A percentile compares a stretch with the other conserved stretches of the same genome.
These are phyloP conservation scores for Ypsolopha scabrella DNA, from an alignment of 2,888 invertebrate genomes.

Conservation along the genomic window DNA sequence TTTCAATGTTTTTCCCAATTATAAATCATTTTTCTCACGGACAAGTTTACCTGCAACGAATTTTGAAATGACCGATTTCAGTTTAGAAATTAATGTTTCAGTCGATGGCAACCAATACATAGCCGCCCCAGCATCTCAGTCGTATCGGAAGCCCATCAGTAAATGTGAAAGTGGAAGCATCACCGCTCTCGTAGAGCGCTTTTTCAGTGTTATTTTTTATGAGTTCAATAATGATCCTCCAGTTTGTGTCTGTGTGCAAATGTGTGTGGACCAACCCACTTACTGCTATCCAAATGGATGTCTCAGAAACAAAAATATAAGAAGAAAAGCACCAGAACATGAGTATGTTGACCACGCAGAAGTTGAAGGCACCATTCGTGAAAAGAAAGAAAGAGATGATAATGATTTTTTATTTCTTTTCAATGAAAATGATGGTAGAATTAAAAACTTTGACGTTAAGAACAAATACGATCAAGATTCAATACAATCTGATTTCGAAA, in stretches of 20 bases:
- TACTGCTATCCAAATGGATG: constrained; percentile 58
- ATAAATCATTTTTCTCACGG: no score
- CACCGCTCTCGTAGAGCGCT: constrained; percentile 29
- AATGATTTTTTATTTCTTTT: background rate
- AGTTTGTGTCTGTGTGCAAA: constrained; percentile 48
- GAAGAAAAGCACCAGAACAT: no score
- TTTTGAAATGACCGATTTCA: no score
- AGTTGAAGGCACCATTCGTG: constrained; percentile 15
- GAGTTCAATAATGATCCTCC: constrained; percentile 44
- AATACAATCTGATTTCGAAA: background rate
- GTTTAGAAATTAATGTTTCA: no score
- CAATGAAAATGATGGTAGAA: background rate
- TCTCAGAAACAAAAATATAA: constrained; percentile 15
- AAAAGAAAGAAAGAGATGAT: constrained; percentile 12
- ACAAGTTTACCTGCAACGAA: no score
- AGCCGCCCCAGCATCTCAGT: no score
- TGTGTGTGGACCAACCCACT: constrained; percentile 41
- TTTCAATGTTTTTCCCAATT: no score
- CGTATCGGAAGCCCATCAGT: no score
- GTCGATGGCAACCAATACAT: no score
- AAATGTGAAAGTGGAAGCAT: no score
- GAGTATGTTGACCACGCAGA: constrained; percentile 1
- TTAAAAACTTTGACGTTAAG: background rate
- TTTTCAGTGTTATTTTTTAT: constrained; percentile 46
- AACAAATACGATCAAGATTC: background rate